A percentile compares a stretch with the other conserved stretches of the same genome.
These are phyloP conservation scores for Seriola rivoliana DNA, from an alignment of 2,113 vertebrate species.

Conservation along the genomic window DNA sequence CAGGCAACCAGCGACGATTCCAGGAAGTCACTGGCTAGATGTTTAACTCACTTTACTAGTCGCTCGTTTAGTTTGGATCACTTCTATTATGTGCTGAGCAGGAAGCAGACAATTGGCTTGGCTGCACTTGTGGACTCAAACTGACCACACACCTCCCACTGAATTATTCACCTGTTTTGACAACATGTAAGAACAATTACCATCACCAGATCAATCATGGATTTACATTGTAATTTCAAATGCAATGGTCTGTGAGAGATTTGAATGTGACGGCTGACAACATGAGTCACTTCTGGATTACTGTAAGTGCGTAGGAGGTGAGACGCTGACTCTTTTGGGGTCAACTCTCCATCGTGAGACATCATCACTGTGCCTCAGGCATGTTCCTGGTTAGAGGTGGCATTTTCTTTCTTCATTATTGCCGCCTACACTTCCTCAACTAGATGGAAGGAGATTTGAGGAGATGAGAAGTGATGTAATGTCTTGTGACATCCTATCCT, in stretches of 20 bases:
- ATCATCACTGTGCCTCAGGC: constrained; percentile 48
- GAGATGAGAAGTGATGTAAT: constrained; percentile 74
- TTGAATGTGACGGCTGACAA: constrained; percentile 1
- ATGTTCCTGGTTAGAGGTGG: constrained; percentile 73
- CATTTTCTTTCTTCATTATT: constrained; percentile 76
- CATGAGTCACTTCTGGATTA: constrained; percentile 5
- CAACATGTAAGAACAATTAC: not conserved
- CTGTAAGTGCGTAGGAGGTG: constrained; percentile 49
- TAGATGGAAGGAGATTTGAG: constrained; percentile 74
- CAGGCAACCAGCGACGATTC: not conserved
- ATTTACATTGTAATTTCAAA: not conserved
- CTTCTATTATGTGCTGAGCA: not conserved
- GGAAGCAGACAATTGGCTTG: not conserved
- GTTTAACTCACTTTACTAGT: not conserved
- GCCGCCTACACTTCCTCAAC: constrained; percentile 65
- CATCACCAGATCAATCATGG: not conserved
- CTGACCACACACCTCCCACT: not conserved
- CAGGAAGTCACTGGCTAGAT: not conserved
- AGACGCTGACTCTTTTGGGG: constrained; percentile 42
- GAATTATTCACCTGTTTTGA: not conserved
- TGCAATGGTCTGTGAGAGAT: constrained; percentile 6
- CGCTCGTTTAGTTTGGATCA: not conserved
- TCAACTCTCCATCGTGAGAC: constrained; percentile 45
- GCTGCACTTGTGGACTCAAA: not conserved
- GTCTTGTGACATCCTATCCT: constrained; percentile 70